Percentiles rank a stretch among this genome's conserved stretches.
Evolutionary conservation across 2,888 invertebrate species (phyloP).

Genomic region (Arenicola marina): DNA sequence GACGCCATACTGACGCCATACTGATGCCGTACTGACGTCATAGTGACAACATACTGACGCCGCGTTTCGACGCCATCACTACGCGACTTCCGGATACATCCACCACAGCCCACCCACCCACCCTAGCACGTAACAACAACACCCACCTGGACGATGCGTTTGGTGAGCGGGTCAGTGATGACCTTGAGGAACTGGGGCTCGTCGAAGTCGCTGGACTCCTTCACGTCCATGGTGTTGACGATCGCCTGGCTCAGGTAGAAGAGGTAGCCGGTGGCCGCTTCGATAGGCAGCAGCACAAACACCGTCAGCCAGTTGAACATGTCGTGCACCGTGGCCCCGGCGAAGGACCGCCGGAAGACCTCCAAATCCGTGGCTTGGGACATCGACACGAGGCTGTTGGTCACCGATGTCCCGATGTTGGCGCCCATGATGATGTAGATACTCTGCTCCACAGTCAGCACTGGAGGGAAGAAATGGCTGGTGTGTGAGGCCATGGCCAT

Average conservation of each 20-base stretch:
- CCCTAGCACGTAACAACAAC: too few relatives aligned
- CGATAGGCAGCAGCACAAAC: conserved; percentile 52
- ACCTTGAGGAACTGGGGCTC: conserved; percentile 51
- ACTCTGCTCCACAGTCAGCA: conserved; percentile 60
- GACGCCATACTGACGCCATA: too few relatives aligned
- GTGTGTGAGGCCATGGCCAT: too few relatives aligned
- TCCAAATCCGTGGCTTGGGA: conserved; percentile 55
- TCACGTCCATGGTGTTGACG: not conserved
- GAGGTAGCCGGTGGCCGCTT: conserved; percentile 2
- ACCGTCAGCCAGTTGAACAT: conserved; percentile 67
- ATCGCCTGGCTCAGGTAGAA: not conserved
- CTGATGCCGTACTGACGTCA: too few relatives aligned
- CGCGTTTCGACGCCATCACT: too few relatives aligned
- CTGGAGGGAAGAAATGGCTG: conserved; percentile 30
- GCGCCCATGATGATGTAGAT: conserved; percentile 67
- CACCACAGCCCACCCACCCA: too few relatives aligned
- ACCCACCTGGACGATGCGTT: conserved; percentile 54
- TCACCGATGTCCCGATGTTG: conserved; percentile 67
- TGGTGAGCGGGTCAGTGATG: conserved; percentile 63
- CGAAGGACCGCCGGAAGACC: conserved; percentile 64
- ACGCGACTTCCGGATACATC: too few relatives aligned
- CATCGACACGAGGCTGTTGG: conserved; percentile 65
- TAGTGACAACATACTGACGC: too few relatives aligned
- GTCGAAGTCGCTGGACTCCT: not conserved
- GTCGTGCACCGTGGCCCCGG: conserved; percentile 67